Conservation (phyloP, 2,113 vertebrate genomes). For the Onychostruthus taczanowskii region DNA sequence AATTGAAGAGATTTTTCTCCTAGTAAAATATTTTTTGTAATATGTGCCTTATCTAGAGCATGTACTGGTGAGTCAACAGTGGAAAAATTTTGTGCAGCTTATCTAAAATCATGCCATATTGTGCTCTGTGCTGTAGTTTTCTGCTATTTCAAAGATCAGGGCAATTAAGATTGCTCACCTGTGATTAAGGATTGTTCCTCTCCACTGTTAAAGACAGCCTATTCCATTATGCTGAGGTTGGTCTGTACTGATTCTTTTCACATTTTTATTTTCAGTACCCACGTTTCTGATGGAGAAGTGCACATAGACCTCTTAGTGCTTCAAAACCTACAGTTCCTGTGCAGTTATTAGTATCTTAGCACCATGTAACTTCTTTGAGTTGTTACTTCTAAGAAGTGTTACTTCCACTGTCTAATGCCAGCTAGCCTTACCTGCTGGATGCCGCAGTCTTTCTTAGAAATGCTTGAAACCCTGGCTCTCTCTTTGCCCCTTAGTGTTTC, state of each 20-base stretch:
- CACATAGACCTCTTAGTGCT: neutral
- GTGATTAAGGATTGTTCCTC: neutral
- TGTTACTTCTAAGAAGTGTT: neutral
- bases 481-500: neutral
- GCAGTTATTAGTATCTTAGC: neutral
- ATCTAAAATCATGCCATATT: neutral
- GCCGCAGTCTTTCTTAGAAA: neutral
- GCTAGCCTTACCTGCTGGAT: neutral
- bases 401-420: neutral
- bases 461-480: neutral
- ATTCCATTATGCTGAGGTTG: neutral
- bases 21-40: neutral
- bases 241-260: neutral
- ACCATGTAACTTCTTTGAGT: neutral
- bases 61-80: neutral
- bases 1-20: neutral
- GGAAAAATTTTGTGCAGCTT: neutral
- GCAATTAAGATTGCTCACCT: neutral
- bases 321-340: neutral
- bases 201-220: neutral
- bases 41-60: neutral
- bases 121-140: neutral
- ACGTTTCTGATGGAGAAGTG: neutral
- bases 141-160: neutral
- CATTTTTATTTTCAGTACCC: neutral